Conservation (phyloP, 2,888 invertebrate genomes). For the Ectemnius cavifrons region DNA sequence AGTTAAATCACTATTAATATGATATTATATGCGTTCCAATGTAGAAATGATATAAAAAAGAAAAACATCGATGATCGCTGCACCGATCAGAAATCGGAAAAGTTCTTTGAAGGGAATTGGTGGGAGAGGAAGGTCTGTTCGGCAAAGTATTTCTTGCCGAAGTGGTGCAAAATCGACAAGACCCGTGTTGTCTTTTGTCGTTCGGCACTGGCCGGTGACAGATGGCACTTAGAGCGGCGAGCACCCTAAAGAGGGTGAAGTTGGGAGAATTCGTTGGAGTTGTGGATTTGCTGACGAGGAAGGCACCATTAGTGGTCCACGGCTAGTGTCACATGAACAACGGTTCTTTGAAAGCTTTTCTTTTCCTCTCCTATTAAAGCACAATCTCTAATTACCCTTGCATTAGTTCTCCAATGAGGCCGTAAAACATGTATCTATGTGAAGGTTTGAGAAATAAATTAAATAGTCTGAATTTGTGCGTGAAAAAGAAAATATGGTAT, state of each 20-base stretch:
- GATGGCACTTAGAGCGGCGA: conserved; percentile 41
- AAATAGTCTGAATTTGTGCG: too few relatives aligned
- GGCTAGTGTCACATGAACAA: conserved; percentile 21
- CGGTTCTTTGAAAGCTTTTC: conserved; percentile 12
- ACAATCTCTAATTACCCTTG: neutral
- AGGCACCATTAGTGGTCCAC: conserved; percentile 28
- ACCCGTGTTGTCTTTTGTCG: conserved; percentile 45
- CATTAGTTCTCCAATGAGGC: neutral
- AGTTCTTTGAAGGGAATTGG: neutral
- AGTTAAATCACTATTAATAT: too few relatives aligned
- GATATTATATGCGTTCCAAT: too few relatives aligned
- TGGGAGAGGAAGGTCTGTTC: conserved; percentile 8
- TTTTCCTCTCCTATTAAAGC: neutral
- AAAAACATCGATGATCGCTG: too few relatives aligned
- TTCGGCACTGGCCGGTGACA: conserved; percentile 51
- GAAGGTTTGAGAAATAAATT: too few relatives aligned
- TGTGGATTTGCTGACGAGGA: conserved; percentile 32
- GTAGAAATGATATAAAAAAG: too few relatives aligned
- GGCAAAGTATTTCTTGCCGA: conserved; percentile 29
- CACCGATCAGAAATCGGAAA: too few relatives aligned
- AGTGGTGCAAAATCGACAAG: conserved; percentile 47
- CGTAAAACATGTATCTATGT: neutral
- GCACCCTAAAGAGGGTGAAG: neutral
- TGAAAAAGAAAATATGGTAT: too few relatives aligned
- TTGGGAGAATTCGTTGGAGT: conserved; percentile 21